Percentiles rank a stretch among this genome's conserved stretches.
Conservation (phyloP, 2,113 vertebrate species). For the Mesembrinibis cayennensis region DNA sequence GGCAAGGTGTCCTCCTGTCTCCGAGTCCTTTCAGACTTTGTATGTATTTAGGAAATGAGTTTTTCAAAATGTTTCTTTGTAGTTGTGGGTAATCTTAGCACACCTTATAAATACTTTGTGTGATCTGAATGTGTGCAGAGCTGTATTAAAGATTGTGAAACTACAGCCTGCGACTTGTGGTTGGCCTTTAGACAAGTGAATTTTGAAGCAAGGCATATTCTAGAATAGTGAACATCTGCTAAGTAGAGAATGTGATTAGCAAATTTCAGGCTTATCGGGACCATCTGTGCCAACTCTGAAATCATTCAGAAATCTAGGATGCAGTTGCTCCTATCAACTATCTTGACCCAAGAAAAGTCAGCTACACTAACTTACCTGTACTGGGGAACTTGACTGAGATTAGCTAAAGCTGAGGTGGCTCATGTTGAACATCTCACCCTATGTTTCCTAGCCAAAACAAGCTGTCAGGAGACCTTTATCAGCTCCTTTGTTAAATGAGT, state of each 20-base stretch:
- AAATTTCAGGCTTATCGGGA: background rate
- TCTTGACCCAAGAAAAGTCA: background rate
- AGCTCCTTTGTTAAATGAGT: background rate
- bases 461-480: background rate
- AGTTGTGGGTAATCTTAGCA: background rate
- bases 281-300: background rate
- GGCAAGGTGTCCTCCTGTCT: background rate
- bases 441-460: background rate
- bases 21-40: background rate
- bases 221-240: background rate
- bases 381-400: background rate
- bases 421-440: background rate
- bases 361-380: background rate
- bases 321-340: background rate
- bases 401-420: background rate
- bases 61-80: background rate
- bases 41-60: background rate
- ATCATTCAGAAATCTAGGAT: background rate
- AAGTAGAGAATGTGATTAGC: background rate
- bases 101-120: background rate
- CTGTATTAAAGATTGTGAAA: background rate
- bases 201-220: background rate
- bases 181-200: background rate
- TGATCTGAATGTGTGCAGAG: background rate
- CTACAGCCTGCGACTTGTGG: accelerated